Evolutionary conservation across 1,140 invertebrate species (phyloP).

Genomic region (Euborellia annulipes): DNA sequence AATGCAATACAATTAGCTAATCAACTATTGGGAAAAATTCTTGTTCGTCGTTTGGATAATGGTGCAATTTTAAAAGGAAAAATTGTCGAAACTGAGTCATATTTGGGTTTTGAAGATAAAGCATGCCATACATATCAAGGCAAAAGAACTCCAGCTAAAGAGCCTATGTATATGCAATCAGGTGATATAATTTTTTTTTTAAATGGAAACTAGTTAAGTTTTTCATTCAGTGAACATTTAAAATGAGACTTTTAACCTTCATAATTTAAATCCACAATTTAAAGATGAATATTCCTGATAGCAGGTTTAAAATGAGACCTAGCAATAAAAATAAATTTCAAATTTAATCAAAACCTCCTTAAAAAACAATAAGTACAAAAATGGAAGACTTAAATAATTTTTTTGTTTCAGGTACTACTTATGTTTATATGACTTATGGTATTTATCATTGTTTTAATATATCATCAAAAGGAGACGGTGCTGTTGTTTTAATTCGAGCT

Average conservation of each 20-base stretch:
- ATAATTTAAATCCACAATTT: no score
- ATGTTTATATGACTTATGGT: constrained; percentile 68
- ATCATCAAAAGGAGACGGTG: constrained; percentile 43
- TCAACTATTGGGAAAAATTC: constrained; percentile 43
- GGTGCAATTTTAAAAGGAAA: constrained; percentile 38
- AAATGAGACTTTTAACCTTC: no score
- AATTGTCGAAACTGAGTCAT: constrained; percentile 69
- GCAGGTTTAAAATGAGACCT: no score
- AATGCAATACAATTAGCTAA: constrained; percentile 36
- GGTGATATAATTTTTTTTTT: no score
- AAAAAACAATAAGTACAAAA: no score
- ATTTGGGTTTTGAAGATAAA: constrained; percentile 51
- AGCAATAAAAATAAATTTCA: no score
- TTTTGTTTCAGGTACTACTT: constrained; percentile 51
- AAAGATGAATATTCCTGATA: no score
- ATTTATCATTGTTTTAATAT: constrained; percentile 74
- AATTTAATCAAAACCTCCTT: no score
- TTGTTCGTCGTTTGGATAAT: constrained; percentile 40
- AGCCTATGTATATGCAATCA: constrained; percentile 56
- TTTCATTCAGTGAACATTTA: no score
- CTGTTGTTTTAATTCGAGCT: constrained; percentile 52
- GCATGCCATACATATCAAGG: constrained; percentile 53
- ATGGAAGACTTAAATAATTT: no score
- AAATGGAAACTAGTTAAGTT: no score
- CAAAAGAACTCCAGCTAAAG: constrained; percentile 45